Evolutionary conservation across 1,140 invertebrate genomes (phyloP), one percentile per base, ranked within the genome.

Genomic region (Listronotus oregonensis): DNA sequence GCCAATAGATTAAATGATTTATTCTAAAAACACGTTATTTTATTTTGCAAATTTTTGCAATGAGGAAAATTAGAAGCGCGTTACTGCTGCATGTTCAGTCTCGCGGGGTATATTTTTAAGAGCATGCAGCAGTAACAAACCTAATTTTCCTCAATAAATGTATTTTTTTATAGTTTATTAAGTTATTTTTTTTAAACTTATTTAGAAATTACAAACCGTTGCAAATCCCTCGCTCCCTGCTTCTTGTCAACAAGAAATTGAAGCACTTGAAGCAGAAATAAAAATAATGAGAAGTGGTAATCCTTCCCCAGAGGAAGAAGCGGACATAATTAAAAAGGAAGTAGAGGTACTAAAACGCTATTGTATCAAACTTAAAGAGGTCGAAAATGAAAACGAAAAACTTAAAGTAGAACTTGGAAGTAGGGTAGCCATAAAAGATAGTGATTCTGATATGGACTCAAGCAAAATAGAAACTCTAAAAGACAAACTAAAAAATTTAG

Each of bases 311-410:
- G 71, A 68, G 12, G 55, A 69, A 49, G 73, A 75, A 63, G 63
- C 66, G 12, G 66, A 71, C 50, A 62, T 75, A 7, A 72, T 75
- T 5, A 64, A 69, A 49, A 71, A 71, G 58, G 68, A 75, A 66
- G 40, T 75, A 2, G 66, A 68, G 12, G 52, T 72, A 11, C 40
- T 75, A 21, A 75, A 68, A 52, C 64, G 62, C 39, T 73, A 72
- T 55, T 75, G 73, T 46, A n/a, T 52, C 8, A 72, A 75, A 57
- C 54, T 75, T 11, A 66, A 69, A 51, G 65, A 64, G 11, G 67
- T 73, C 17, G 67, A 72, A 65, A 64, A 57, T 15, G 73, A 73
- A 49, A 75, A 75, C 44, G 61, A 64, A 21, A 63, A 62, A 37
- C 52, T 74, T 12, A 74, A 69, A 65, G 51, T 43, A 17, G 62